Evolutionary conservation across 2,797 vertebrate species (phyloP).

Genomic region (Acrocephalus scirpaceus): DNA sequence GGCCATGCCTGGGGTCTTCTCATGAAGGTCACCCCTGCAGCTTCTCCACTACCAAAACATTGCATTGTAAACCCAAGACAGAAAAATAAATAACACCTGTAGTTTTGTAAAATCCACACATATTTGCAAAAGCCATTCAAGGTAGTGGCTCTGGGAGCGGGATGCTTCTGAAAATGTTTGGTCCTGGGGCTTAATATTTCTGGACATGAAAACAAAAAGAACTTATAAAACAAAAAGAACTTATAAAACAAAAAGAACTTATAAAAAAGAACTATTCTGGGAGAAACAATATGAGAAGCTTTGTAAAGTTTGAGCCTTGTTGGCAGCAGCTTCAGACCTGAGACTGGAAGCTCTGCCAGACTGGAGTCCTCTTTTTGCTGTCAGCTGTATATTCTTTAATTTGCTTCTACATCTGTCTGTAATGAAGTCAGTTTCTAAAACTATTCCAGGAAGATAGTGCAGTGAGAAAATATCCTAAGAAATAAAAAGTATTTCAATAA

Average conservation of each 20-base stretch:
- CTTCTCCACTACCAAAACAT: background rate
- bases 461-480: background rate
- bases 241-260: background rate
- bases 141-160: fast-evolving
- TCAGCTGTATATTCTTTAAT: background rate
- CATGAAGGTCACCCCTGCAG: background rate
- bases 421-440: background rate
- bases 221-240: background rate
- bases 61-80: background rate
- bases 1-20: background rate
- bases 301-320: background rate
- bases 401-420: background rate
- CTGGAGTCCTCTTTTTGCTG: background rate
- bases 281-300: background rate
- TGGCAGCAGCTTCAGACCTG: background rate
- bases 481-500: background rate
- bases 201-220: background rate
- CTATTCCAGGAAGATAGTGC: background rate
- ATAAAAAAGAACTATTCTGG: background rate
- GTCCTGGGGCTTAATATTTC: background rate
- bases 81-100: background rate
- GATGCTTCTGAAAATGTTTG: background rate
- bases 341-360: background rate
- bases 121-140: background rate
- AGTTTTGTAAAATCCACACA: background rate